These are phyloP conservation scores for Clarias laeviceps DNA, from an alignment of 2,797 vertebrate species.

Conservation along the genomic window DNA sequence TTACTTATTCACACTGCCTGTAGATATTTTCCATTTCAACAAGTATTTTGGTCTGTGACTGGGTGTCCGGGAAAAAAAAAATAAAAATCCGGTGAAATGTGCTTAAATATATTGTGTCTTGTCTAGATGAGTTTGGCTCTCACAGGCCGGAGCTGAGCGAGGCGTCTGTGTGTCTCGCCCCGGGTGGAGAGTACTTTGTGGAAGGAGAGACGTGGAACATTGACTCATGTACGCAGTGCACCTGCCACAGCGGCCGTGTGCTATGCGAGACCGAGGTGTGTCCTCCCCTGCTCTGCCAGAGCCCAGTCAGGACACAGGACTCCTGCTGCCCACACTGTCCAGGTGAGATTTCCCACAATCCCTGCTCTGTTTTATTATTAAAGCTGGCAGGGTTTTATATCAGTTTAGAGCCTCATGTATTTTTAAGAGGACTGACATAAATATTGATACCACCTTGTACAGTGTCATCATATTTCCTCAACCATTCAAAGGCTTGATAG, in stretches of 20 bases:
- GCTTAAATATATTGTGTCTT: background rate
- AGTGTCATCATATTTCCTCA: background rate
- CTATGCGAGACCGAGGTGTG: slow-evolving; percentile 91
- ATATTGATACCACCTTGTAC: background rate
- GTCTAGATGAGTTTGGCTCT: slow-evolving; percentile 52
- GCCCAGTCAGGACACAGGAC: slow-evolving; percentile 82
- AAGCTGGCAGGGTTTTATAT: background rate
- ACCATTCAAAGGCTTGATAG: background rate
- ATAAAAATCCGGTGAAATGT: background rate
- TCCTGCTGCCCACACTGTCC: slow-evolving; percentile 88
- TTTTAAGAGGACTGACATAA: background rate
- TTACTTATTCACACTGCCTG: background rate
- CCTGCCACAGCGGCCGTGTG: slow-evolving; percentile 84
- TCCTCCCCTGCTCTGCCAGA: slow-evolving; percentile 87
- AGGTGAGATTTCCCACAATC: slow-evolving; percentile 66
- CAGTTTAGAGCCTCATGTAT: background rate
- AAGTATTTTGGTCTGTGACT: background rate
- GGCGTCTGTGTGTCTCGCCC: slow-evolving; percentile 83
- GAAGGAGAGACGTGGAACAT: slow-evolving; percentile 90
- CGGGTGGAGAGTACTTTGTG: slow-evolving; percentile 85
- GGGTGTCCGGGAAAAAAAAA: background rate
- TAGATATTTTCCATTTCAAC: background rate
- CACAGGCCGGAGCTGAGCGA: slow-evolving; percentile 82
- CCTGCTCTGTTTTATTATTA: background rate
- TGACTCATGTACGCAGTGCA: slow-evolving; percentile 88